These are phyloP conservation scores for Anticlea derivata DNA, from an alignment of 2,888 invertebrate species.

Conservation along the genomic window DNA sequence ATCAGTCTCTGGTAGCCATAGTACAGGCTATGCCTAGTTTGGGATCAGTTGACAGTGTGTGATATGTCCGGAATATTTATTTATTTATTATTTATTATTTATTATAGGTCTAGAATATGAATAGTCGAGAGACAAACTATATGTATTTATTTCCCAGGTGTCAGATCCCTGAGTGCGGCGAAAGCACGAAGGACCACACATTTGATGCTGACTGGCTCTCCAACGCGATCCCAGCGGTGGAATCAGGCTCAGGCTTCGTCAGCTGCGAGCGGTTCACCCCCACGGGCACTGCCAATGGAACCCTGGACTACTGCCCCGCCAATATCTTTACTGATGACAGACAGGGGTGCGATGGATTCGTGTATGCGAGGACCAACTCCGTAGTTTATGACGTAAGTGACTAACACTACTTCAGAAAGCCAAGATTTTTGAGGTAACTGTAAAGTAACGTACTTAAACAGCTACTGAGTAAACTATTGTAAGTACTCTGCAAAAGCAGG, in stretches of 20 bases:
- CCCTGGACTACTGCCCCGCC: conserved; percentile 54
- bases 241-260: conserved; percentile 50
- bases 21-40: no score
- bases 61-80: no score
- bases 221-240: conserved; percentile 62
- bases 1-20: no score
- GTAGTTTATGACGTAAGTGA: conserved; percentile 69
- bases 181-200: conserved; percentile 49
- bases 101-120: no score
- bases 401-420: no score
- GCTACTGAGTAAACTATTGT: no score
- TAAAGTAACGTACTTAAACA: no score
- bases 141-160: conserved; percentile 78
- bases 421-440: no score
- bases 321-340: conserved; percentile 45
- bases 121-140: no score
- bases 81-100: no score
- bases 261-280: conserved; percentile 73
- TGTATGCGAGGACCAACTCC: conserved; percentile 63
- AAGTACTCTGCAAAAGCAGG: no score
- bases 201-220: conserved; percentile 72
- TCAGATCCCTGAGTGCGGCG: conserved; percentile 78
- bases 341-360: conserved; percentile 53
- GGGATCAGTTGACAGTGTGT: no score
- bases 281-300: conserved; percentile 44